Conservation (phyloP, 2,888 invertebrate species). For the Heliconius sara region DNA sequence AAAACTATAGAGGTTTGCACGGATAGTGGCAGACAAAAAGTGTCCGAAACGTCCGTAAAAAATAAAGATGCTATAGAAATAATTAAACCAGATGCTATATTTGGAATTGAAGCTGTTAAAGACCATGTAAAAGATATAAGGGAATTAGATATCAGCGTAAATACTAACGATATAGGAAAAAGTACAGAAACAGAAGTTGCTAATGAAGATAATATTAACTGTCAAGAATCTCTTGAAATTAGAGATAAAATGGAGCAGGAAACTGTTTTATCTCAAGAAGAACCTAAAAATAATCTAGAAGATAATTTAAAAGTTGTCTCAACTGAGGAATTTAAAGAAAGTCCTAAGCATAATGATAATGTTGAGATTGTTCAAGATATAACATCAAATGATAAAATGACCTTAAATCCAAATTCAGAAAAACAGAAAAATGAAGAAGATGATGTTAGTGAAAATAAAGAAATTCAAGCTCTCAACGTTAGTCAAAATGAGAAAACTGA, state of each 20-base stretch:
- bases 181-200: background rate
- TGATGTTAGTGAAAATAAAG: background rate
- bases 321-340: background rate
- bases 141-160: background rate
- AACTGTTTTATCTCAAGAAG: background rate
- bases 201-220: background rate
- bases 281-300: background rate
- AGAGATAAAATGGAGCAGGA: conserved; percentile 9
- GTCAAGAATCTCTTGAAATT: conserved; percentile 3
- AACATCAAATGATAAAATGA: background rate
- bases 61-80: conserved; percentile 46
- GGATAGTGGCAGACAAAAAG: conserved; percentile 64
- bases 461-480: background rate
- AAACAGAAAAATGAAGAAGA: background rate
- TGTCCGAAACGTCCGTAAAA: conserved; percentile 53
- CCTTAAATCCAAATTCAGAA: background rate
- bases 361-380: background rate
- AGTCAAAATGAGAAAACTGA: background rate
- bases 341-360: background rate
- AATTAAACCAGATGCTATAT: conserved; percentile 33
- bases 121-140: background rate
- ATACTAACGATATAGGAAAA: background rate
- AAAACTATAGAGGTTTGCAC: conserved; percentile 80
- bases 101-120: conserved; percentile 34
- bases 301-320: background rate